A percentile compares a stretch with the other conserved stretches of the same genome.
Evolutionary conservation across 2,888 invertebrate species (phyloP).

Genomic region (Acanthosepion lycidas): DNA sequence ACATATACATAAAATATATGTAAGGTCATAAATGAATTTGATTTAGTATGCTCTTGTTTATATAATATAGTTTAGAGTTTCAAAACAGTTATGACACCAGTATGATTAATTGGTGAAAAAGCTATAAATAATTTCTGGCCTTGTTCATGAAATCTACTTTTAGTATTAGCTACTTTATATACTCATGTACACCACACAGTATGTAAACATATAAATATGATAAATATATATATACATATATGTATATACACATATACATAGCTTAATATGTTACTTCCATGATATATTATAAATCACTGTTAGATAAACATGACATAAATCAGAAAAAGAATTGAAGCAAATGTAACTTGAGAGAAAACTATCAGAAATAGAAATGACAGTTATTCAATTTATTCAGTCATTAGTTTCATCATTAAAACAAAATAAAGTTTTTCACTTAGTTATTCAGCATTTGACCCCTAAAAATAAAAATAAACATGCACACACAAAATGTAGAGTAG

Average conservation of each 20-base stretch:
- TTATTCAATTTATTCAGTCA: no score
- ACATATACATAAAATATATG: no score
- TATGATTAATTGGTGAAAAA: background rate
- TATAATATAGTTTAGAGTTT: background rate
- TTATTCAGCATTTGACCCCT: no score
- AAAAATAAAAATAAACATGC: no score
- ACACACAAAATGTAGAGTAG: no score
- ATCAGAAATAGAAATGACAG: no score
- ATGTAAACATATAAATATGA: background rate
- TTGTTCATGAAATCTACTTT: background rate
- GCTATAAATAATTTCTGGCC: background rate
- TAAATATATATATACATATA: background rate
- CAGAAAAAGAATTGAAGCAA: background rate
- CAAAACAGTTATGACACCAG: background rate
- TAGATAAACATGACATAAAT: background rate
- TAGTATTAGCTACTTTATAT: background rate
- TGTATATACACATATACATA: background rate
- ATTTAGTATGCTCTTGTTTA: background rate
- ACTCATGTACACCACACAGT: background rate
- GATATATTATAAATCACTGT: background rate
- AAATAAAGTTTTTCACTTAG: no score
- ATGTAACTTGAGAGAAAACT: background rate
- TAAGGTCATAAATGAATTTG: background rate
- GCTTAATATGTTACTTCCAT: background rate
- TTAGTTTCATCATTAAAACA: no score